These are phyloP conservation scores for Galerucella nymphaeae DNA, from an alignment of 2,888 invertebrate species.

Conservation along the genomic window DNA sequence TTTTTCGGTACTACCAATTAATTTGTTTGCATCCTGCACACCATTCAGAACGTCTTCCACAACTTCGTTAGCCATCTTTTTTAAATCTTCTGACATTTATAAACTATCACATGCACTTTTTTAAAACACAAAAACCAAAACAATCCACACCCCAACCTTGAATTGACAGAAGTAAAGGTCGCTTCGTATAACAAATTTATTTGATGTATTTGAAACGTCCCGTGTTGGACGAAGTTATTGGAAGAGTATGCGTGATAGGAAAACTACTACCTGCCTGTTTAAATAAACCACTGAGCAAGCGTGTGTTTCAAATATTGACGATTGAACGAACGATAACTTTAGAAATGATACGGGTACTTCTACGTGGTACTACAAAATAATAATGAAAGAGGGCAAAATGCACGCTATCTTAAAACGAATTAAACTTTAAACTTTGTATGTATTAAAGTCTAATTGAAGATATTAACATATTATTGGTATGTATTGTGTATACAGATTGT, in stretches of 20 bases:
- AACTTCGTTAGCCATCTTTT: constrained; percentile 58
- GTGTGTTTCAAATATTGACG: not conserved
- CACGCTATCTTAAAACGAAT: not conserved
- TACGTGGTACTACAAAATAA: not conserved
- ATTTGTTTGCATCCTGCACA: constrained; percentile 55
- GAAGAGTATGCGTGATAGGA: constrained; percentile 9
- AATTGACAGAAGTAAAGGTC: constrained; percentile 8
- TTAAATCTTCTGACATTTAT: constrained; percentile 52
- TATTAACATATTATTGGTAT: not conserved
- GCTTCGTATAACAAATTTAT: not conserved
- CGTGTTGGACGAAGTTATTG: constrained; percentile 1
- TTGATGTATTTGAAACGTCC: not conserved
- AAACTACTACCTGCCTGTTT: not conserved
- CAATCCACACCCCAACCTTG: constrained; percentile 34
- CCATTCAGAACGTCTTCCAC: constrained; percentile 62
- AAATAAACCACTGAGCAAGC: constrained; percentile 8
- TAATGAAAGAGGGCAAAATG: not conserved
- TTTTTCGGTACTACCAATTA: constrained; percentile 47
- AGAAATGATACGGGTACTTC: not conserved
- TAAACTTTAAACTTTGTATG: not conserved
- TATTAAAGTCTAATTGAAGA: not conserved
- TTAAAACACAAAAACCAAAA: constrained; percentile 20
- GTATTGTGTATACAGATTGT: not conserved
- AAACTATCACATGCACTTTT: constrained; percentile 23
- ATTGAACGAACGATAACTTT: not conserved